These are phyloP conservation scores for Martes martes DNA, from an alignment of 2,113 vertebrate genomes.

Conservation along the genomic window DNA sequence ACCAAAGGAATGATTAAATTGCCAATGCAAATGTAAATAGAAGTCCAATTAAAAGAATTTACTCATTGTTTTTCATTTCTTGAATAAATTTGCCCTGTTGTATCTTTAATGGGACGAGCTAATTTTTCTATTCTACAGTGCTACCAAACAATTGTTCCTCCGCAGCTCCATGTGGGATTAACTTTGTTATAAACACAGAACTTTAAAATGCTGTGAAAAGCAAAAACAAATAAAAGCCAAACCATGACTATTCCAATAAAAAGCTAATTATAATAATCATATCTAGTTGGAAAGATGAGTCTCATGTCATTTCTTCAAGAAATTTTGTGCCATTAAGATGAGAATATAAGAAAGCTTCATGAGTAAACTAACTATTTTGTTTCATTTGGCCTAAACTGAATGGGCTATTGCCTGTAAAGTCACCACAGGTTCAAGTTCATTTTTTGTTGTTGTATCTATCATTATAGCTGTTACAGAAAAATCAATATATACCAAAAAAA, in stretches of 20 bases:
- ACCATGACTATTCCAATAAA: background rate
- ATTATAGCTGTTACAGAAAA: background rate
- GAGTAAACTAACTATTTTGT: background rate
- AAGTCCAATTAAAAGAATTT: slow-evolving; percentile 9
- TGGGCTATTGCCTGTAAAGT: background rate
- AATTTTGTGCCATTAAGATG: background rate
- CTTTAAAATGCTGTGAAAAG: background rate
- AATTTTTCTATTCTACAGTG: background rate
- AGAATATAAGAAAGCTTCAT: background rate
- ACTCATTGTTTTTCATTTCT: slow-evolving; percentile 31
- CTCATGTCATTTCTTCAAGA: background rate
- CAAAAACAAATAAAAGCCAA: background rate
- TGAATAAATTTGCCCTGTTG: slow-evolving; percentile 18
- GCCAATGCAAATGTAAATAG: background rate
- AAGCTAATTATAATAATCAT: background rate
- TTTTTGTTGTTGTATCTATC: background rate
- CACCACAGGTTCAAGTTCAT: background rate
- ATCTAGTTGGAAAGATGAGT: background rate
- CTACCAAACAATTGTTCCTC: background rate
- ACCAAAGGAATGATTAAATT: slow-evolving; percentile 26
- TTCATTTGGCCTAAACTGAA: background rate
- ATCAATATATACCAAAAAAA: background rate
- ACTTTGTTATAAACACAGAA: background rate
- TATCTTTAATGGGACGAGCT: slow-evolving; percentile 10
- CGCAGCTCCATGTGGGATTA: background rate